Conservation (phyloP, 1,140 invertebrate genomes). For the Tetragnatha versicolor region DNA sequence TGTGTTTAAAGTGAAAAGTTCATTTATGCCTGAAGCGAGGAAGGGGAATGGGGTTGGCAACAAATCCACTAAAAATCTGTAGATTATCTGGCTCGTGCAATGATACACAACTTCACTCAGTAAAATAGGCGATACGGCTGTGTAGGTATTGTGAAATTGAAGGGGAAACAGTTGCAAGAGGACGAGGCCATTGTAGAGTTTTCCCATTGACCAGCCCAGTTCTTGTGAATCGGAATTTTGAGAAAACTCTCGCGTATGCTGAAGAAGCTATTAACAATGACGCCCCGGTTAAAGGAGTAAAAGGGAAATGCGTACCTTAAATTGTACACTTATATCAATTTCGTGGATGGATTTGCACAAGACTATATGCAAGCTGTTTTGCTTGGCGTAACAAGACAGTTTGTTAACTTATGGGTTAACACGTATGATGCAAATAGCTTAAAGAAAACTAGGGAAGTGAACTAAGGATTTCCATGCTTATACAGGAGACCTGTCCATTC, state of each 20-base stretch:
- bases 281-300: not conserved
- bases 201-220: not conserved
- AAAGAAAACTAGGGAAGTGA: not conserved
- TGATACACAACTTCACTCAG: not conserved
- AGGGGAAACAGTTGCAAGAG: not conserved
- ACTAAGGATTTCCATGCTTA: not conserved
- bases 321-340: not conserved
- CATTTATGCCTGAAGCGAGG: too few species aligned
- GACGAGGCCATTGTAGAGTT: not conserved
- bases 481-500: too few species aligned
- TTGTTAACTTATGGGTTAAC: not conserved
- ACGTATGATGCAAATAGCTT: not conserved
- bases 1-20: too few species aligned
- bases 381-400: not conserved
- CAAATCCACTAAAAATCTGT: too few species aligned
- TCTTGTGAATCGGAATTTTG: not conserved
- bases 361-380: conserved; percentile 8
- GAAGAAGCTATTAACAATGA: not conserved
- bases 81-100: not conserved
- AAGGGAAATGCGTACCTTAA: not conserved
- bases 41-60: too few species aligned
- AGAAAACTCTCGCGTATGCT: not conserved
- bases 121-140: not conserved
- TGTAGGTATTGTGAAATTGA: not conserved
- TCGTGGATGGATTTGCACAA: not conserved